Conservation (phyloP, 2,113 vertebrate genomes). For the Merops nubicus region DNA sequence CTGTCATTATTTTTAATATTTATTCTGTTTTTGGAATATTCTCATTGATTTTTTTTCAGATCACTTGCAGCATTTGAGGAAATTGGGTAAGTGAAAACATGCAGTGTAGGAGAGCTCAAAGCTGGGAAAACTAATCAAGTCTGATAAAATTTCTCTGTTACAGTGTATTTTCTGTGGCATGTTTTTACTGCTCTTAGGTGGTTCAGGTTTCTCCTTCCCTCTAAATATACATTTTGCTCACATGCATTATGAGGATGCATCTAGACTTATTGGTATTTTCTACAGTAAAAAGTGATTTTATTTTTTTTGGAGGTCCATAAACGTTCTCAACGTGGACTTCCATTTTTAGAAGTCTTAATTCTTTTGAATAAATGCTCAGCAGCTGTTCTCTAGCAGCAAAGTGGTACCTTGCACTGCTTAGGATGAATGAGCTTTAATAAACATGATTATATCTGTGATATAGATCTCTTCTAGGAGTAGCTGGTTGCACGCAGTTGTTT, state of each 20-base stretch:
- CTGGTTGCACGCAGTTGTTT: not conserved
- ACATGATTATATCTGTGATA: not conserved
- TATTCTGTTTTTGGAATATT: not conserved
- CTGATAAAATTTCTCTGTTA: not conserved
- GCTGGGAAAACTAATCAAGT: not conserved
- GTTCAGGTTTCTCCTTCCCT: not conserved
- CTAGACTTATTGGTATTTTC: not conserved
- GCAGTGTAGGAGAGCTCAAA: not conserved
- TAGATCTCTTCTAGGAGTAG: not conserved
- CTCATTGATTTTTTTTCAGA: not conserved
- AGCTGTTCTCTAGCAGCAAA: not conserved
- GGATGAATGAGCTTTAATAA: constrained; percentile 6
- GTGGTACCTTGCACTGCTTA: not conserved
- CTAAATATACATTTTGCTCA: not conserved
- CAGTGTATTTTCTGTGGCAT: not conserved
- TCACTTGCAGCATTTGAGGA: not conserved
- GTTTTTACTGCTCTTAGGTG: not conserved
- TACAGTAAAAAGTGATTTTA: not conserved
- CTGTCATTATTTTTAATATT: not conserved
- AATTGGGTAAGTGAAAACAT: not conserved
- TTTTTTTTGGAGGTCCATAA: not conserved
- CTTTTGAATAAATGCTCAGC: not conserved
- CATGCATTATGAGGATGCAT: not conserved
- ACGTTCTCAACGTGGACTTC: not conserved
- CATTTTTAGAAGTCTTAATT: not conserved